Percentiles rank a stretch among this genome's conserved stretches.
Evolutionary conservation across 2,888 invertebrate genomes (phyloP).

Genomic region (Iselma pallidipennis): DNA sequence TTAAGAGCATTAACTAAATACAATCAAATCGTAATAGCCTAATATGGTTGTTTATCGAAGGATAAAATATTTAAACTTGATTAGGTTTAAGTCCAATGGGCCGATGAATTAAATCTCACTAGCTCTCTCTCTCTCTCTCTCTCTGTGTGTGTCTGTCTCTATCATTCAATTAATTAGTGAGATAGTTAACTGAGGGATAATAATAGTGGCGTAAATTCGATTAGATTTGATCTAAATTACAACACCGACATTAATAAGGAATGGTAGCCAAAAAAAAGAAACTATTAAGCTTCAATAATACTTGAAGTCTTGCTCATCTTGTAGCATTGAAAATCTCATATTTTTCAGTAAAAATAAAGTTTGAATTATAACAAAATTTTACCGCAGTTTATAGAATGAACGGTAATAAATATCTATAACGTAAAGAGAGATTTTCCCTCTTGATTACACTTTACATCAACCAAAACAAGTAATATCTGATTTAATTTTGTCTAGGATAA

Average conservation of each 20-base stretch:
- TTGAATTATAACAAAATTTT: no score
- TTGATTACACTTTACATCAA: no score
- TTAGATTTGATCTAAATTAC: background rate
- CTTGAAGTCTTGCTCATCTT: no score
- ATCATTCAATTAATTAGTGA: background rate
- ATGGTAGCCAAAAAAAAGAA: no score
- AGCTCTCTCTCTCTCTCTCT: background rate
- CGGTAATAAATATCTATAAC: background rate
- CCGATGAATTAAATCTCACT: background rate
- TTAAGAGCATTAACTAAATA: background rate
- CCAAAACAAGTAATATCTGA: no score
- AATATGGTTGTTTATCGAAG: background rate
- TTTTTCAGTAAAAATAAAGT: no score
- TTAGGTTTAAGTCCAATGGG: background rate
- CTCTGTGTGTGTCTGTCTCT: background rate
- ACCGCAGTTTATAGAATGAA: background rate
- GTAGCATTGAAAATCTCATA: no score
- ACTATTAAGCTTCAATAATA: no score
- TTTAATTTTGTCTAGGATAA: no score
- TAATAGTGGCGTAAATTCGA: background rate
- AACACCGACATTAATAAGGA: background rate
- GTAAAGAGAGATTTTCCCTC: no score
- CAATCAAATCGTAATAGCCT: background rate
- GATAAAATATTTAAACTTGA: background rate
- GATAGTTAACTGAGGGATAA: background rate